These are phyloP conservation scores for Eueremaeus valkanovi DNA, from an alignment of 2,888 invertebrate species.

Conservation along the genomic window DNA sequence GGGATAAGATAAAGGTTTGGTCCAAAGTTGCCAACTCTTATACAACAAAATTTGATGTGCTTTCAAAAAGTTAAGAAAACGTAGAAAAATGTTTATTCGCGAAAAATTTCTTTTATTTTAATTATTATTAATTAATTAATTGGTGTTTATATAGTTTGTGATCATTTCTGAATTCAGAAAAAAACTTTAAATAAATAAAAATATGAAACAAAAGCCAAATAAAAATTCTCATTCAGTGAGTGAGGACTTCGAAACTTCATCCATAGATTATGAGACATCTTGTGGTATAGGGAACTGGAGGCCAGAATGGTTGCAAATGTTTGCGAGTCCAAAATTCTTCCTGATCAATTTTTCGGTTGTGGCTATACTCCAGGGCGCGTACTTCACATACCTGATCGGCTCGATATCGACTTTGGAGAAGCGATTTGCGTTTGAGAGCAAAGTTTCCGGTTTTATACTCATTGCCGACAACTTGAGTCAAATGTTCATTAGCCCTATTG, in stretches of 20 bases:
- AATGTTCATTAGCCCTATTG: constrained; percentile 43
- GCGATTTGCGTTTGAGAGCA: constrained; percentile 42
- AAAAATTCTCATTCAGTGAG: neutral
- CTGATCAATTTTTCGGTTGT: constrained; percentile 40
- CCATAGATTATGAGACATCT: constrained; percentile 15
- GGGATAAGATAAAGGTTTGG: constrained; percentile 1
- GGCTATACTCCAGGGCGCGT: constrained; percentile 43
- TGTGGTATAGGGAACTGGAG: constrained; percentile 45
- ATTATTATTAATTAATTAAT: too few species aligned
- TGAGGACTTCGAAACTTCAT: too few species aligned
- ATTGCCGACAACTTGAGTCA: constrained; percentile 45
- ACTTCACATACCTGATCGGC: constrained; percentile 43
- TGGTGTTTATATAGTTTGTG: too few species aligned
- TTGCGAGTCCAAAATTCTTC: constrained; percentile 40
- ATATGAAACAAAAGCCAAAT: neutral
- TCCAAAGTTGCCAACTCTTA: too few species aligned
- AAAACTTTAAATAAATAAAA: neutral
- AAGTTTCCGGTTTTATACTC: constrained; percentile 41
- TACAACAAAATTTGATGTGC: too few species aligned
- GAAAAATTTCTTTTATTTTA: too few species aligned
- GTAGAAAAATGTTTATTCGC: too few species aligned
- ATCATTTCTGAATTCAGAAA: too few species aligned
- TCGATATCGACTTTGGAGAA: constrained; percentile 44
- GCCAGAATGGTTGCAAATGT: constrained; percentile 41
- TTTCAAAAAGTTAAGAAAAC: too few species aligned